Evolutionary conservation across 1,140 invertebrate species (phyloP).

Genomic region (Caenorhabditis tropicalis): DNA sequence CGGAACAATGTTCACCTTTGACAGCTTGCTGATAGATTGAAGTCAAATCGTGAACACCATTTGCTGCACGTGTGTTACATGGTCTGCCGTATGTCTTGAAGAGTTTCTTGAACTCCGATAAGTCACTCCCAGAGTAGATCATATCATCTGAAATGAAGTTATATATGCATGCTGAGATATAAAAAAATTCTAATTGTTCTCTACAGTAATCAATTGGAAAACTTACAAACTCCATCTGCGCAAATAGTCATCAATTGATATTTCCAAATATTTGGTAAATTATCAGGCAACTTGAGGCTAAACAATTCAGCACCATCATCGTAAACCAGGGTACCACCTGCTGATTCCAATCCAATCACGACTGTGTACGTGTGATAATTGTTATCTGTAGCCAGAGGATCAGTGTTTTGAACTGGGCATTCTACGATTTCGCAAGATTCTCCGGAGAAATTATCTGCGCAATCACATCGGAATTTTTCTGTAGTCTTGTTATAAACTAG

Average conservation of each 20-base stretch:
- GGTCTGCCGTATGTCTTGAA: background rate
- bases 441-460: background rate
- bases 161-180: too few relatives aligned
- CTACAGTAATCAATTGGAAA: background rate
- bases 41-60: background rate
- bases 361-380: background rate
- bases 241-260: background rate
- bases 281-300: background rate
- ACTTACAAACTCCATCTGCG: background rate
- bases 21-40: background rate
- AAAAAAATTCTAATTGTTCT: background rate
- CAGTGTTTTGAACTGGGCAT: background rate
- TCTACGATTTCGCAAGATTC: background rate
- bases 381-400: background rate
- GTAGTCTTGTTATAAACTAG: background rate
- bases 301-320: background rate
- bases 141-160: background rate
- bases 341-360: background rate
- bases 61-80: background rate
- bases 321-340: background rate
- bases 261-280: background rate
- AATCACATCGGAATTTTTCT: background rate
- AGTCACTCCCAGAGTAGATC: background rate
- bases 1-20: background rate
- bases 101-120: background rate